Evolutionary conservation across 1,140 invertebrate species (phyloP).

Genomic region (Drosophila watanabei): DNA sequence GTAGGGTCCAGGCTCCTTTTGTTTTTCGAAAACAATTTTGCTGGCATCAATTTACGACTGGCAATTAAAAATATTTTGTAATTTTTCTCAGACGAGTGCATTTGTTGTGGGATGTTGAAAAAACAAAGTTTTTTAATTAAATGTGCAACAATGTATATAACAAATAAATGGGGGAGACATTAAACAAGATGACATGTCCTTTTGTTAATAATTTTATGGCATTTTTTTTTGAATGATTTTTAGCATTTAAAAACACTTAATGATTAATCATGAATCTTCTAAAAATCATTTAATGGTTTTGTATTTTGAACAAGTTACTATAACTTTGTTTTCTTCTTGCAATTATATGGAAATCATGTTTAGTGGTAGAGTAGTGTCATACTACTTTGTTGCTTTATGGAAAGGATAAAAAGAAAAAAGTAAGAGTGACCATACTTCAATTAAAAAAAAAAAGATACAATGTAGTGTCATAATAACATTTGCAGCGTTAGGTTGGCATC

Average conservation of each 20-base stretch:
- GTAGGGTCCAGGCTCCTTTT: slow-evolving; percentile 25
- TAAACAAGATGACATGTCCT: not conserved
- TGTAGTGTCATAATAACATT: not conserved
- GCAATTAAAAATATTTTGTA: slow-evolving; percentile 62
- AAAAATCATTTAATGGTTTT: not conserved
- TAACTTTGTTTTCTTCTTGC: not conserved
- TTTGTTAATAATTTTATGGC: not conserved
- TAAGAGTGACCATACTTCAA: not conserved
- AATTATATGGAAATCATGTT: not conserved
- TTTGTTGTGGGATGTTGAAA: not conserved
- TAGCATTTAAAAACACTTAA: too few relatives aligned
- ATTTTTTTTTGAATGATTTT: not conserved
- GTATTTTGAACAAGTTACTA: not conserved
- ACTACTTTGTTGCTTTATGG: not conserved
- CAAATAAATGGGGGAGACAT: not conserved
- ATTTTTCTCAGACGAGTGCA: slow-evolving; percentile 37
- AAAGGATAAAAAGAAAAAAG: not conserved
- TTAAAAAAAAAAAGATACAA: not conserved
- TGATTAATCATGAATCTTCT: not conserved
- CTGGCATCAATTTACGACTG: slow-evolving; percentile 46
- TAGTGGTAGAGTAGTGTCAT: not conserved
- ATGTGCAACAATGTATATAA: slow-evolving; percentile 29
- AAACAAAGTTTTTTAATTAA: slow-evolving; percentile 33
- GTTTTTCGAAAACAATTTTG: slow-evolving; percentile 57
- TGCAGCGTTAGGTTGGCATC: not conserved